A percentile compares a stretch with the other conserved stretches of the same genome.
phyloP scores from a whole-genome alignment of 2,888 invertebrate species.

The Nomada goodeniana region DNA sequence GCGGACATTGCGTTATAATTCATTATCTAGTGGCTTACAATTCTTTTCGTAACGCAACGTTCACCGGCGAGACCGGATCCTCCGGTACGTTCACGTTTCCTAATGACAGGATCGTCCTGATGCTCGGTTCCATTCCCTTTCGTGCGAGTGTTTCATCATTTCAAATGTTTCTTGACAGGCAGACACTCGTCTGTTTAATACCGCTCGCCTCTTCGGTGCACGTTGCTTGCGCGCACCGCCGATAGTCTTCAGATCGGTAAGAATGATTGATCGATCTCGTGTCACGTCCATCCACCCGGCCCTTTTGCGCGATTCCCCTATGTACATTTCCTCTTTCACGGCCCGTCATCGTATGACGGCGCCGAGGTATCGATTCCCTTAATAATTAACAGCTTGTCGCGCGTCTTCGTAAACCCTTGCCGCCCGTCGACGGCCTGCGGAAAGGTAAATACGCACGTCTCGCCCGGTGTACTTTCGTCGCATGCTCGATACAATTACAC shows the following conservation, averaged over 20 bases:
- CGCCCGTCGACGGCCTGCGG: conserved; percentile 20
- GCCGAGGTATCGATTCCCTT: conserved; percentile 63
- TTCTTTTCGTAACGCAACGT: not conserved
- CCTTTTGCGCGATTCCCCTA: conserved; percentile 62
- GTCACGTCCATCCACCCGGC: conserved; percentile 64
- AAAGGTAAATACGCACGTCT: conserved; percentile 46
- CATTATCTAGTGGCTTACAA: too few relatives aligned
- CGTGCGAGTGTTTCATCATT: conserved; percentile 63
- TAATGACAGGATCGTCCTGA: conserved; percentile 64
- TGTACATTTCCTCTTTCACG: conserved; percentile 61
- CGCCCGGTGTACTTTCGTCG: too few relatives aligned
- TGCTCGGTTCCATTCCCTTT: conserved; percentile 52
- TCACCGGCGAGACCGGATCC: conserved; percentile 22
- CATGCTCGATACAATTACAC: too few relatives aligned
- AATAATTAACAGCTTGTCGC: conserved; percentile 68
- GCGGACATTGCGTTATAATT: too few relatives aligned
- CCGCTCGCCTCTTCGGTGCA: conserved; percentile 47
- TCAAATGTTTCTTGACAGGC: conserved; percentile 63
- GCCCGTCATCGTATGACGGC: conserved; percentile 41
- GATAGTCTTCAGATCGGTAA: conserved; percentile 60
- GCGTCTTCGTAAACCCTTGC: conserved; percentile 29
- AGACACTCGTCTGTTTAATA: conserved; percentile 39
- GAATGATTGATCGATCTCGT: conserved; percentile 68
- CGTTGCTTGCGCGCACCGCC: conserved; percentile 20
- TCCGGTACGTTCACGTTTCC: conserved; percentile 14